Conservation (phyloP, 2,888 invertebrate species). For the Cataglyphis livida region DNA sequence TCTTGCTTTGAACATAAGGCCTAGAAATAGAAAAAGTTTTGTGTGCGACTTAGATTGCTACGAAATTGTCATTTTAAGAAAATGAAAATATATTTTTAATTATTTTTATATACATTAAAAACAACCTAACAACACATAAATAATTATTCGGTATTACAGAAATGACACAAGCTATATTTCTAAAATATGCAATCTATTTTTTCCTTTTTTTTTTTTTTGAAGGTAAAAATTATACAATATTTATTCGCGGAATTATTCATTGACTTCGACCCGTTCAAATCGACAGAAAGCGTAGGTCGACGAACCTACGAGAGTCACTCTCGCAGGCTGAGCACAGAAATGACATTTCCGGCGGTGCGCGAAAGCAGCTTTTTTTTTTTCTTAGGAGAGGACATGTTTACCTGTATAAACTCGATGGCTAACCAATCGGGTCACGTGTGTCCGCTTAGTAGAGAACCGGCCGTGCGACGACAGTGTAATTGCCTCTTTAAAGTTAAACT, state of each 20-base stretch:
- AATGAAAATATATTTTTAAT: neutral
- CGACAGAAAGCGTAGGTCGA: conserved; percentile 48
- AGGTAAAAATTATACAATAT: neutral
- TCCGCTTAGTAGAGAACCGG: conserved; percentile 41
- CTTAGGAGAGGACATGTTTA: conserved; percentile 55
- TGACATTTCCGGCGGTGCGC: conserved; percentile 59
- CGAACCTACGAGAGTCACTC: conserved; percentile 54
- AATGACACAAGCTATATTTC: neutral
- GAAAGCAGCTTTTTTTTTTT: conserved; percentile 35
- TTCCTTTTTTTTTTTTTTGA: neutral
- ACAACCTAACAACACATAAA: neutral
- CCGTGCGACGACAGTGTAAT: conserved; percentile 56
- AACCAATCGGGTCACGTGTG: conserved; percentile 57
- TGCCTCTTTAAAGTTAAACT: conserved; percentile 52
- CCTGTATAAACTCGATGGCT: conserved; percentile 50
- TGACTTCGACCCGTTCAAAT: conserved; percentile 17
- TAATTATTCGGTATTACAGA: neutral
- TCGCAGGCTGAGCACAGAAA: conserved; percentile 56
- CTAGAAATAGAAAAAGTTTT: neutral
- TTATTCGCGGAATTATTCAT: conserved; percentile 7
- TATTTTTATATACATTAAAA: neutral
- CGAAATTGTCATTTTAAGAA: neutral
- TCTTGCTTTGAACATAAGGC: neutral
- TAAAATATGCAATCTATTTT: neutral
- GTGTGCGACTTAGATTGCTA: neutral